Percentiles rank a stretch among this genome's conserved stretches.
phyloP scores from a whole-genome alignment of 2,888 invertebrate species.

The Psococerastis gibbosa region DNA sequence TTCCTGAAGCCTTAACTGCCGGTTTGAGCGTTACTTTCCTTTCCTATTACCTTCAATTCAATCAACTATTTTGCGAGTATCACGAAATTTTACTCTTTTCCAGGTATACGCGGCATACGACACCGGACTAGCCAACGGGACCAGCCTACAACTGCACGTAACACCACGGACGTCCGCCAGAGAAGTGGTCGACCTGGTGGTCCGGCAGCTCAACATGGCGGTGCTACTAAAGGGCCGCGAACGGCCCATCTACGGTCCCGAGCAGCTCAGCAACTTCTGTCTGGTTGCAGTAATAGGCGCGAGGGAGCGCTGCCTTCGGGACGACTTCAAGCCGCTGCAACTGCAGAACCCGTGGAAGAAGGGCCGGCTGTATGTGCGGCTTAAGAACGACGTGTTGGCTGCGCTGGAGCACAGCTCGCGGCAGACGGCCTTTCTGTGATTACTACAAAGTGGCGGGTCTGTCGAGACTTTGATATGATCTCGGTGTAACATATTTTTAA shows the following conservation, averaged over 20 bases:
- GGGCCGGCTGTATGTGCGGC: slow-evolving; percentile 78
- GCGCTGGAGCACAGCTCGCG: slow-evolving; percentile 76
- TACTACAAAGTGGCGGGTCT: too few relatives aligned
- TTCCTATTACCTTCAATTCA: too few relatives aligned
- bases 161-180: slow-evolving; percentile 82
- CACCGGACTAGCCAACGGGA: slow-evolving; percentile 81
- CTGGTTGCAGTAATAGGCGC: slow-evolving; percentile 91
- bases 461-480: too few relatives aligned
- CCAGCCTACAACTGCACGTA: slow-evolving; percentile 83
- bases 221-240: slow-evolving; percentile 63
- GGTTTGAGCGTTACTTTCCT: too few relatives aligned
- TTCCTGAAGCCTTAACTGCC: too few relatives aligned
- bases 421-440: slow-evolving; percentile 40
- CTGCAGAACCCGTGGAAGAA: slow-evolving; percentile 93
- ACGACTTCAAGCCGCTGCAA: slow-evolving; percentile 84
- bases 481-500: too few relatives aligned
- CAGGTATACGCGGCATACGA: slow-evolving; percentile 94
- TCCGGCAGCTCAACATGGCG: slow-evolving; percentile 89
- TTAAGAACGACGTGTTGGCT: slow-evolving; percentile 75
- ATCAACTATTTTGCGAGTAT: too few relatives aligned
- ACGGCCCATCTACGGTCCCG: slow-evolving; percentile 68
- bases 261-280: slow-evolving; percentile 74
- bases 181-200: slow-evolving; percentile 88
- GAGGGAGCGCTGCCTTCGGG: slow-evolving; percentile 77
- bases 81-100: too few relatives aligned